Base-by-base conservation (phyloP, 2,797 vertebrate species). In the Triplophysa bombifrons region DNA sequence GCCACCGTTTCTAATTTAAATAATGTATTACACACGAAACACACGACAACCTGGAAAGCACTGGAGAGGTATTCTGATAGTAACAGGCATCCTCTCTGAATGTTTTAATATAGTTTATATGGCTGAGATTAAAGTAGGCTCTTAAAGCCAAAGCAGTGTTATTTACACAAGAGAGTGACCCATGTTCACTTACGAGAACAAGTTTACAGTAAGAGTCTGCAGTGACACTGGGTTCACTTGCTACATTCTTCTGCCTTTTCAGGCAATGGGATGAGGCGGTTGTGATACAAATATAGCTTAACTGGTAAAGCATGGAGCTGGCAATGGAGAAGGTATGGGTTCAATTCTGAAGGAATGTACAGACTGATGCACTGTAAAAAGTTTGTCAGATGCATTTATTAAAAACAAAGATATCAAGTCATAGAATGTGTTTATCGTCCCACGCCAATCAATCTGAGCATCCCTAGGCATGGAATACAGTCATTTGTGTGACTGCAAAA, bases 161-260 rank as follows among this genome's bases (percentile, higher is more conserved):
- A 90, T 92, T 92, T 92, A 92, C 78, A 90, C 74, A 82, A 89
- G 84, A 38, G 48, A 46, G 76, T 76, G 82, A 85, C 85, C 88
- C 85, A 85, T 90, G 87, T 89, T 90, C 84, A 84, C 89, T 89
- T 85, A 81, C 71, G 38, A 3, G 84, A 69, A 81, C 83, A 27
- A 1, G 91, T 92, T 93, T 94, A 93, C 86, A 90, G 75, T 86
- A 85, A 83, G 82, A 74, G 74, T 55, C 77, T 53, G n/a, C 84
- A 87, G 74, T 64, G 82, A 65, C 87, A 86, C 80, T 80, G 82
- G 84, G 90, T 88, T 76, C 85, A 88, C 82, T 60, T 34, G 27
- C 74, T 58, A 88, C 90, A 93, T 93, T 93, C 89, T 93, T 94
- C 86, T 92, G 76, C 92, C 90, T 93, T 94, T 93, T 93, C 80